Conservation (phyloP, 2,888 invertebrate genomes). For the Zygaena filipendulae region DNA sequence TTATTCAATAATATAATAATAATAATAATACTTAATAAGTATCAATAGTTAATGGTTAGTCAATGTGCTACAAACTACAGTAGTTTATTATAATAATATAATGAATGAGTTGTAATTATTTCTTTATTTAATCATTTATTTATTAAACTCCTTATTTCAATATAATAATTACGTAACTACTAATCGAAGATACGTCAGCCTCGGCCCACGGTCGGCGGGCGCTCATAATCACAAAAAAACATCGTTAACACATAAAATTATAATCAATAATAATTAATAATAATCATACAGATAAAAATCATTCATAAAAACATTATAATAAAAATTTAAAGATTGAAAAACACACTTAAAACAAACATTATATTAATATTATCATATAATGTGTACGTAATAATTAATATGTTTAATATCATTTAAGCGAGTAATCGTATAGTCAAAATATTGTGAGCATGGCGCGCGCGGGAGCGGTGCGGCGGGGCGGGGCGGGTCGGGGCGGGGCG, state of each 20-base stretch:
- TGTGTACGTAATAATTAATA: constrained; percentile 53
- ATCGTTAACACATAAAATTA: constrained; percentile 69
- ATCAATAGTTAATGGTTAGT: constrained; percentile 69
- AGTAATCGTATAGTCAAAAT: constrained; percentile 68
- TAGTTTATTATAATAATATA: constrained; percentile 49
- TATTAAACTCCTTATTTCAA: constrained; percentile 60
- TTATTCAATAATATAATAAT: constrained; percentile 67
- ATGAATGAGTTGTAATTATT: constrained; percentile 65
- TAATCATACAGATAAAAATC: constrained; percentile 69
- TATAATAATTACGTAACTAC: constrained; percentile 38
- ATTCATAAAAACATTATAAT: constrained; percentile 70
- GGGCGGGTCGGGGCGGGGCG: constrained; percentile 11
- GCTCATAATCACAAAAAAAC: constrained; percentile 65
- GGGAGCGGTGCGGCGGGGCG: constrained; percentile 34
- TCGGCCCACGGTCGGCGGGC: constrained; percentile 39
- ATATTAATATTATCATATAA: constrained; percentile 64
- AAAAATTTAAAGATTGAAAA: constrained; percentile 70
- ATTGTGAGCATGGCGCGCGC: constrained; percentile 59
- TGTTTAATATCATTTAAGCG: constrained; percentile 67
- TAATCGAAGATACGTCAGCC: constrained; percentile 61
- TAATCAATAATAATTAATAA: constrained; percentile 58
- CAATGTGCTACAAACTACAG: constrained; percentile 65
- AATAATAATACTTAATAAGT: constrained; percentile 69
- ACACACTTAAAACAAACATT: constrained; percentile 70
- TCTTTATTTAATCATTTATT: constrained; percentile 55